Evolutionary conservation across 2,113 vertebrate genomes (phyloP).

Genomic region (Odontophorus gujanensis): DNA sequence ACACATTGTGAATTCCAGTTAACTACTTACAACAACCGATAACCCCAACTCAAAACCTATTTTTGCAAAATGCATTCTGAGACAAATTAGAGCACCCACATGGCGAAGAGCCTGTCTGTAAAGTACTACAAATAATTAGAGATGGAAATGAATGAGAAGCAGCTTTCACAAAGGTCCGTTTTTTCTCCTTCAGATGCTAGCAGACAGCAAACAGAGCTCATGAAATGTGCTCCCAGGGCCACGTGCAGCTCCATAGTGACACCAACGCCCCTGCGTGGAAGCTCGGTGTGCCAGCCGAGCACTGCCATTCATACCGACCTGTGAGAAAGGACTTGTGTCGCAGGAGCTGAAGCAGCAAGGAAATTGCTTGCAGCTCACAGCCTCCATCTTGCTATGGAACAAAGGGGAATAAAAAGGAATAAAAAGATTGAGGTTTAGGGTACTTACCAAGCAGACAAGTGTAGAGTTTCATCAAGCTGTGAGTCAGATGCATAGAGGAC

Average conservation of each 20-base stretch:
- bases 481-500: conserved; percentile 84
- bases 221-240: neutral
- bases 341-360: neutral
- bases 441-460: conserved; percentile 86
- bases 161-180: neutral
- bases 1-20: neutral
- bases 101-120: neutral
- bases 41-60: neutral
- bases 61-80: neutral
- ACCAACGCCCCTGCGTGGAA: neutral
- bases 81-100: neutral
- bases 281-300: neutral
- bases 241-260: neutral
- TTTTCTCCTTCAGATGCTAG: neutral
- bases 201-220: neutral
- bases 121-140: neutral
- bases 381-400: neutral
- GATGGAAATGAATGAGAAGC: neutral
- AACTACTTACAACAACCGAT: neutral
- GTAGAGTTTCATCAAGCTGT: conserved; percentile 88
- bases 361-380: neutral
- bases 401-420: neutral
- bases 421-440: neutral
- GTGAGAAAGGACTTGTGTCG: neutral
- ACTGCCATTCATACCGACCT: neutral